Evolutionary conservation across 2,888 invertebrate genomes (phyloP), one percentile per base, ranked within the genome.

Genomic region (Stenodera caucasica): DNA sequence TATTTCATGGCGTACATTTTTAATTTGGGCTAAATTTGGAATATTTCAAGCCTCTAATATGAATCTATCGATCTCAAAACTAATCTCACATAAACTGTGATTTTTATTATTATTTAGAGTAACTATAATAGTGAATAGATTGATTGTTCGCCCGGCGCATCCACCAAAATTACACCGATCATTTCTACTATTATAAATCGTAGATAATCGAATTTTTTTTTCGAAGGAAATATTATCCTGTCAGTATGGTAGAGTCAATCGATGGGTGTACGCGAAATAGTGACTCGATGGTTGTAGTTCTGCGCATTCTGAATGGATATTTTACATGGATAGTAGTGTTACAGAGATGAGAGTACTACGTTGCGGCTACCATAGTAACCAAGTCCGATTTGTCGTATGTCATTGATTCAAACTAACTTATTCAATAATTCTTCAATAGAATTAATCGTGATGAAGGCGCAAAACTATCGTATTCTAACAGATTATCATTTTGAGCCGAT

Each of bases 281-380:
- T 11, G 45, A 7, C 26, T 26, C 4, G 21, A 18, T 32, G 33
- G 35, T 37, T 40, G n/a, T 45, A 37, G 50, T 61, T 61, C 54
- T 61, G 61, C 61, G 61, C 61, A 61, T 54, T 61, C 61, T 57
- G 40, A 57, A 61, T 57, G 57, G 54, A 61, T n/a, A n/a, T n/a
- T n/a, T n/a, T n/a, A n/a, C n/a, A 57, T 57, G 57, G 45, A 45
- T 14, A 37, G 45, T 45, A 57, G 49, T 33, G 50, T 53, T 23
- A 12, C 50, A 50, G 50, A 53, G 37, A 40, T 37, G 40, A 26
- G 57, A 60, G 60, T 60, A 60, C 57, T 61, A 61, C 57, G 49
- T 23, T 53, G 8, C 53, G 21, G 59, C 55, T 57, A 52, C 57
- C 57, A 60, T 60, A 60, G 60, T 57, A 57, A 54, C 61, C 53